Base-by-base conservation (phyloP, 2,888 invertebrate species). In the Corbicula japonica region DNA sequence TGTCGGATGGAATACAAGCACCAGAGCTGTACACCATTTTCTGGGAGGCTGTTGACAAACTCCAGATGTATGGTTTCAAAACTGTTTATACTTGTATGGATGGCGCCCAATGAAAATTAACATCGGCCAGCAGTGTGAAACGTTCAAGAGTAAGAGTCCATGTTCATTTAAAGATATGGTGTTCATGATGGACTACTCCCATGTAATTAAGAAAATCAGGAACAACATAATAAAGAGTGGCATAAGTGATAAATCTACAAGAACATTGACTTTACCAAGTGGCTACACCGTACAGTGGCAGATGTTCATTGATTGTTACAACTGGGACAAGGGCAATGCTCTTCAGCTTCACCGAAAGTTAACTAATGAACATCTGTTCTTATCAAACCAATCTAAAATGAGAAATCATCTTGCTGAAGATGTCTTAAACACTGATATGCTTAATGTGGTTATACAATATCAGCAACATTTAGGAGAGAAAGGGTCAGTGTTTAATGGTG, bases 351-450 rank as follows among this genome's bases (percentile, higher is more conserved):
- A 84, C 54, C 35, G 74, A 50, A 70, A 66, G 46, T 58, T 85
- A 12, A 76, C 74, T 1, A 66, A 76, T 48, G 79, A 79, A 34
- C 83, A 85, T 28, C 10, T 85, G 8, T 73, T 70, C 50, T 74
- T 63, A 28, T 75, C 65, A 15, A 35, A 35, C 18, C 72, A 76
- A 28, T 62, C 60, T 12, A 79, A 78, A 65, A 82, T 83, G 83
- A 66, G 80, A 12, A 84, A 83, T 38, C 75, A 75, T 46, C 62
- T 83, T 23, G 84, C 80, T 12, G 84, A 84, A 41, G 79, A 84
- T 28, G 76, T 84, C 1, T 38, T 84, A 21, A 61, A 82, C 26
- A 30, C 8, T 18, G 74, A 84, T 12, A 80, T 84, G 79, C 60
- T 82, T 0, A 34, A 83, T 46, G 65, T 80, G 1, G 70, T 84